A percentile compares a stretch with the other conserved stretches of the same genome.
These are phyloP conservation scores for Peromyscus attwateri DNA, from an alignment of 2,797 vertebrate species.

Conservation along the genomic window DNA sequence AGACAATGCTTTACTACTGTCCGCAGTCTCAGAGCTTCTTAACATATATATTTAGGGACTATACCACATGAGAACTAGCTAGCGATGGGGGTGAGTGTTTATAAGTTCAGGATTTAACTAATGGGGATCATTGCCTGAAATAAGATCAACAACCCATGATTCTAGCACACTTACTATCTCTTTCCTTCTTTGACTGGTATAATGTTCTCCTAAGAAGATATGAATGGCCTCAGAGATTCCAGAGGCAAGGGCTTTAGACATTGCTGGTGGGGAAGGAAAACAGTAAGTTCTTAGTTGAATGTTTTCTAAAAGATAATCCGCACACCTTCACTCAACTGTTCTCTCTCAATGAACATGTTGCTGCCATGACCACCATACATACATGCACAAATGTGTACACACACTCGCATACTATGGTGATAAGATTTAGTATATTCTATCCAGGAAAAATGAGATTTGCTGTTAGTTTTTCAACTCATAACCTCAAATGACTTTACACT, in stretches of 20 bases:
- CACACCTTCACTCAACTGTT: not conserved
- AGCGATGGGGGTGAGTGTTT: not conserved
- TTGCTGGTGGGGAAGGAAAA: not conserved
- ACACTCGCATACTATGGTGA: not conserved
- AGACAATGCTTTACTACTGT: not conserved
- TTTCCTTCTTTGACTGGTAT: not conserved
- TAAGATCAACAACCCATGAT: not conserved
- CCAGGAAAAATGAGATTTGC: not conserved
- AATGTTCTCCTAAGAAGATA: not conserved
- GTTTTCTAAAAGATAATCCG: not conserved
- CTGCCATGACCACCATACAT: no score
- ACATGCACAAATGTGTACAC: not conserved
- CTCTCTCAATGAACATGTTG: not conserved
- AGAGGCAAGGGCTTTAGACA: not conserved
- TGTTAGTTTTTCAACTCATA: conserved; percentile 8
- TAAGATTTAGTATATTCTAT: not conserved
- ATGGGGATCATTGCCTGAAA: not conserved
- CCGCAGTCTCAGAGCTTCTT: not conserved
- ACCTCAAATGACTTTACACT: not conserved
- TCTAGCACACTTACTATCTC: not conserved
- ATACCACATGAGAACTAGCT: not conserved
- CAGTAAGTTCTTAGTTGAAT: not conserved
- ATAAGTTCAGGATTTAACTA: not conserved
- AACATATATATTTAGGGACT: not conserved
- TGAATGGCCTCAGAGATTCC: not conserved